Conservation (phyloP, 2,797 vertebrate genomes). For the Arrhamphus sclerolepis region DNA sequence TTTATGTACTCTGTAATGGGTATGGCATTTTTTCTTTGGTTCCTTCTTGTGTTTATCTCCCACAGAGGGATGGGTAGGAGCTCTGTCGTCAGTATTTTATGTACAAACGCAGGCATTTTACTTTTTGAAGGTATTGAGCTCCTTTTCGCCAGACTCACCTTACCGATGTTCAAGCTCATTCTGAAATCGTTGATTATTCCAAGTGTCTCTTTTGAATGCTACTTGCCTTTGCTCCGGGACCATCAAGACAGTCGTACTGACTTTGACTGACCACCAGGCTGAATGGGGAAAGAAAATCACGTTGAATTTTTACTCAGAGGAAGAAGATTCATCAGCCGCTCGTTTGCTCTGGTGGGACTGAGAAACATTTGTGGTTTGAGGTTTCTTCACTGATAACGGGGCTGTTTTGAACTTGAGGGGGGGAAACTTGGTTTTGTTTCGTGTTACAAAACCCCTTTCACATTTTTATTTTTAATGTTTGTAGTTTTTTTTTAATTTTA, state of each 20-base stretch:
- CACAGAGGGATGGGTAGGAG: not conserved
- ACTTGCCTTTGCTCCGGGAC: constrained; percentile 43
- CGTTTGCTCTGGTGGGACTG: constrained; percentile 10
- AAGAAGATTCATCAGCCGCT: not conserved
- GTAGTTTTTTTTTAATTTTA: constrained; percentile 33
- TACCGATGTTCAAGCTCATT: too few relatives aligned
- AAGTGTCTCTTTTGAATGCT: not conserved
- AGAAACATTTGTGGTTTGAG: constrained; percentile 20
- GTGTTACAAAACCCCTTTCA: constrained; percentile 8
- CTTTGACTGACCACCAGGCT: constrained; percentile 13
- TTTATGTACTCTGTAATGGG: too few relatives aligned
- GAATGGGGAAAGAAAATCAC: constrained; percentile 6
- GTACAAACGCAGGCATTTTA: not conserved
- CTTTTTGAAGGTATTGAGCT: constrained; percentile 5
- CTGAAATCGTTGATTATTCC: not conserved
- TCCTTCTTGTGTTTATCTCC: not conserved
- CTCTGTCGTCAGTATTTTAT: constrained; percentile 3
- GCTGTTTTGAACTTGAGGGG: constrained; percentile 20
- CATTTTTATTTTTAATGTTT: constrained; percentile 31
- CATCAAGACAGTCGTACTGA: constrained; percentile 8
- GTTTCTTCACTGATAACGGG: constrained; percentile 17
- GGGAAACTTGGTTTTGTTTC: constrained; percentile 5
- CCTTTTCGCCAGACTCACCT: too few relatives aligned
- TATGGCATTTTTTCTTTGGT: not conserved
- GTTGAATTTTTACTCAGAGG: not conserved